phyloP scores from a whole-genome alignment of 2,797 vertebrate species.

The Thaleichthys pacificus region DNA sequence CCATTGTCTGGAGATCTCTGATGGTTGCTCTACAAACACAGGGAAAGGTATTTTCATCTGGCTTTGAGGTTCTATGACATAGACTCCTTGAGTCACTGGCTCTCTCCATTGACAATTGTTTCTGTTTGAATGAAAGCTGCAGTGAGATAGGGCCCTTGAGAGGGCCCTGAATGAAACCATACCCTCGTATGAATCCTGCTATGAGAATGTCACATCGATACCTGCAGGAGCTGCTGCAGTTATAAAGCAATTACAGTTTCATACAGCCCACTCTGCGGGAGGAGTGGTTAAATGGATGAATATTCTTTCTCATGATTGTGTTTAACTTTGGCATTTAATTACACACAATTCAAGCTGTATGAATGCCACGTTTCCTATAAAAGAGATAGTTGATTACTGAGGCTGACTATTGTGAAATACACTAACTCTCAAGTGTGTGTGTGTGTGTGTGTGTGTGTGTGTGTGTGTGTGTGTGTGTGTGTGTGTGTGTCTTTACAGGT shows the following conservation, averaged over 20 bases:
- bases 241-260: constrained; percentile 73
- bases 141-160: constrained; percentile 41
- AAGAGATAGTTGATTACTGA: no score
- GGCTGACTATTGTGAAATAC: no score
- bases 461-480: no score
- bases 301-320: no score
- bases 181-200: constrained; percentile 56
- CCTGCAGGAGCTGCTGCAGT: constrained; percentile 59
- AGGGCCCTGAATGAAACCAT: constrained; percentile 62
- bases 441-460: no score
- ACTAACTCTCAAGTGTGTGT: no score
- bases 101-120: constrained; percentile 37
- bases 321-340: no score
- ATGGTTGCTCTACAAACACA: neutral
- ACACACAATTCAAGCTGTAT: no score
- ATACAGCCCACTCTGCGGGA: constrained; percentile 49
- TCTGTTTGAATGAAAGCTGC: constrained; percentile 46
- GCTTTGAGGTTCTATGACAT: constrained; percentile 9
- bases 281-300: no score
- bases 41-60: neutral
- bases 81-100: constrained; percentile 6
- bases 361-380: no score
- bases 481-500: no score
- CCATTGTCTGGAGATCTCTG: neutral
- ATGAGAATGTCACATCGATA: constrained; percentile 55